phyloP scores from a whole-genome alignment of 1,140 invertebrate species.

The Dendrolimus punctatus region DNA sequence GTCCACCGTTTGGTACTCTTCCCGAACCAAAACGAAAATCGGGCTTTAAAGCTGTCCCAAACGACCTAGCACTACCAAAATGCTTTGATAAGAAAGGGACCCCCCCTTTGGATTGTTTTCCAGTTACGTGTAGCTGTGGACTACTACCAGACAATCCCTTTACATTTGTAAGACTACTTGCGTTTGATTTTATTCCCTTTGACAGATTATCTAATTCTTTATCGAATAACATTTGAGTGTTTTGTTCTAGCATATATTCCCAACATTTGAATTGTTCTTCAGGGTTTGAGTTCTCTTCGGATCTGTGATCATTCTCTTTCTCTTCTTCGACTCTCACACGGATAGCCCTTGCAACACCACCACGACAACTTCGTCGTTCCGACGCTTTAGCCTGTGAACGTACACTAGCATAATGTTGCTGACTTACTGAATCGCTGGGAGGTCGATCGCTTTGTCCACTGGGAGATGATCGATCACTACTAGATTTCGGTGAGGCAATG shows the following conservation, averaged over 20 bases:
- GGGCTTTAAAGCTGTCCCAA: constrained; percentile 51
- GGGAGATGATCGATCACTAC: constrained; percentile 82
- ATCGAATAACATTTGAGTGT: constrained; percentile 89
- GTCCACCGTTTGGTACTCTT: constrained; percentile 76
- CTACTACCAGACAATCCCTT: constrained; percentile 73
- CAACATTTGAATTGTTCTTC: constrained; percentile 93
- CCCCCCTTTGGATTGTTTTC: constrained; percentile 63
- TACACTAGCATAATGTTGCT: constrained; percentile 60
- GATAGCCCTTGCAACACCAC: constrained; percentile 73
- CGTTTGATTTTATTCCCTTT: constrained; percentile 73
- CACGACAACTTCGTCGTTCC: constrained; percentile 72
- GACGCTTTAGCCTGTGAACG: constrained; percentile 51
- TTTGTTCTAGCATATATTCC: constrained; percentile 95
- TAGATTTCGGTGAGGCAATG: constrained; percentile 59
- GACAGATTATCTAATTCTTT: constrained; percentile 89
- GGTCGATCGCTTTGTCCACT: constrained; percentile 86
- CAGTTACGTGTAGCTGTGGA: constrained; percentile 71
- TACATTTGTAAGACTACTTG: constrained; percentile 61
- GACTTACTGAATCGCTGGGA: constrained; percentile 44
- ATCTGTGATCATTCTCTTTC: constrained; percentile 75
- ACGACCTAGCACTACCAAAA: constrained; percentile 84
- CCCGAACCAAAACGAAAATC: constrained; percentile 66
- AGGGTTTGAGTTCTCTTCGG: constrained; percentile 63
- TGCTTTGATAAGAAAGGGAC: constrained; percentile 80
- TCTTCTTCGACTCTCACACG: constrained; percentile 74